phyloP scores from a whole-genome alignment of 1,140 invertebrate species.

The Penaeus japonicus region DNA sequence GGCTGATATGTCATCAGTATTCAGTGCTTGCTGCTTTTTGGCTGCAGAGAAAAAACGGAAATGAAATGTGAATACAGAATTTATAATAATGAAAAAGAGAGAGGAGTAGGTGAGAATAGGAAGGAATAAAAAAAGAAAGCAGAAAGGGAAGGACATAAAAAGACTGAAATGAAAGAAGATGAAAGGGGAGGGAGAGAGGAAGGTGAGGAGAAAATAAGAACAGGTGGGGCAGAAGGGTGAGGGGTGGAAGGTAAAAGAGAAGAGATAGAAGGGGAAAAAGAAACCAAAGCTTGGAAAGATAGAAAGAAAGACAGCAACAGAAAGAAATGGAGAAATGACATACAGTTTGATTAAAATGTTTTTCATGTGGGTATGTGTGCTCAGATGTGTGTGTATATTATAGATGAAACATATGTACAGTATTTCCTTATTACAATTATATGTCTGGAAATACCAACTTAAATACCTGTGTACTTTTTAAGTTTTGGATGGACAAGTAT shows the following conservation, averaged over 20 bases:
- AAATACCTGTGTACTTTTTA: too few species aligned
- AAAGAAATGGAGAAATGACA: too few species aligned
- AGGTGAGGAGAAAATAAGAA: not conserved
- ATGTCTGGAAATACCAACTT: too few species aligned
- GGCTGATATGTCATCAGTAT: conserved; percentile 38
- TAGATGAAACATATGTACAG: too few species aligned
- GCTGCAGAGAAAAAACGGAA: not conserved
- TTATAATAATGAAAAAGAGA: not conserved
- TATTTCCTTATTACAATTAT: too few species aligned
- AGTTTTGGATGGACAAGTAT: too few species aligned
- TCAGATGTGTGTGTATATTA: too few species aligned
- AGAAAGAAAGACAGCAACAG: too few species aligned
- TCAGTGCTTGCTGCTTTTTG: not conserved
- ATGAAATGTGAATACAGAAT: not conserved
- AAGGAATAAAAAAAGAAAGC: not conserved
- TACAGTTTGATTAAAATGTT: too few species aligned
- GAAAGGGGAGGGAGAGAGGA: not conserved
- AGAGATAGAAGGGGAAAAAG: not conserved
- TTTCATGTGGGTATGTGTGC: too few species aligned
- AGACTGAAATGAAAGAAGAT: not conserved
- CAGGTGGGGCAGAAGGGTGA: not conserved
- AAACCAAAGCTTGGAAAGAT: not conserved
- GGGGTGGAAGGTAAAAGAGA: too few species aligned
- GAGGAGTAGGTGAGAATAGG: not conserved
- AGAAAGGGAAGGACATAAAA: not conserved